Base-by-base conservation (phyloP, 2,797 vertebrate genomes). In the Sebastes oblongus region DNA sequence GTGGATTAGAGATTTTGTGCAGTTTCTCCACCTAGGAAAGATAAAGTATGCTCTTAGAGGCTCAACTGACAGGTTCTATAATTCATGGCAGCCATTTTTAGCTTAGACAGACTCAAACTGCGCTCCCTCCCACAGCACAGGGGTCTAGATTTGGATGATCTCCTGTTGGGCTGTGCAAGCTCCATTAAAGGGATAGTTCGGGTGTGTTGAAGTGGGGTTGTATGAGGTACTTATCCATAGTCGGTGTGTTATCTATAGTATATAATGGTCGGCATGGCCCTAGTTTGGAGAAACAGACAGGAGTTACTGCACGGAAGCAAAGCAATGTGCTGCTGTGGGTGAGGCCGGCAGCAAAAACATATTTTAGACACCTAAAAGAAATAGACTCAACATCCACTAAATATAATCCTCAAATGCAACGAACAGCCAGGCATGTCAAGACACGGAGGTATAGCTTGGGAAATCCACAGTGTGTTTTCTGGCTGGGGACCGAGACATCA, bases 351-450 rank as follows among this genome's bases (percentile, higher is more conserved):
- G 20, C 5, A 4, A 9, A 66, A 52, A 20, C 20, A n/a, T 52
- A 52, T 52, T 52, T 20, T 52, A n/a, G 50, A 20, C 50, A 52
- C 50, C 50, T 52, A 0, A 52, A n/a, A 20, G 50, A 55, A 32
- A 50, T 27, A 34, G 25, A 69, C 30, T 8, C 18, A 24, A n/a
- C 22, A 32, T 22, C 24, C 18, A 25, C 27, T 8, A 2, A 36
- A 32, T 4, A 24, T 27, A 36, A 71, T 24, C 39, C 25, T 82
- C 10, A 54, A 56, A 71, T 24, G 58, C 25, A 56, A 10, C 11
- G 5, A 29, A 30, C 66, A 75, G 32, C 2, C 66, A 34, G 60
- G 65, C 83, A 11, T 78, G 80, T 82, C 70, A 39, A 64, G 54
- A 86, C 83, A 80, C 4, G 55, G 22, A 72, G 78, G 30, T 25